Percentiles rank a stretch among this genome's conserved stretches.
Conservation (phyloP, 2,888 invertebrate genomes). For the Physocephala rufipes region DNA sequence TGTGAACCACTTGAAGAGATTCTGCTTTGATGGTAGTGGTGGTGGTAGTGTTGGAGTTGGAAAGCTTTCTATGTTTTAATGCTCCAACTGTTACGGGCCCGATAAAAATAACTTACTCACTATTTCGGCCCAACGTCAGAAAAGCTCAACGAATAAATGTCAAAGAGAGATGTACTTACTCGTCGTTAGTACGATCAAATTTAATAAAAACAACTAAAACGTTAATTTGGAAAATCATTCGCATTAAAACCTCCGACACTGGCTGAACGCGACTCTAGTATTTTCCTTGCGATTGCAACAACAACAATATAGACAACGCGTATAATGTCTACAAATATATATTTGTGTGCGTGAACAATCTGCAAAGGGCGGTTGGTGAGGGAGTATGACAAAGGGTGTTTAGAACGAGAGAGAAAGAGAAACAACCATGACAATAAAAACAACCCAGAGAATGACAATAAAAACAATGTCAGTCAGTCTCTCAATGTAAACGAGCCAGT, state of each 20-base stretch:
- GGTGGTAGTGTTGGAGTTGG: not conserved
- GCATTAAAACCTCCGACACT: not conserved
- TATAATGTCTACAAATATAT: not conserved
- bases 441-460: not conserved
- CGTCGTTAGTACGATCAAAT: not conserved
- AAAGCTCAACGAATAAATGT: not conserved
- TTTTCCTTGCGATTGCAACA: not conserved
- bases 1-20: too few relatives aligned
- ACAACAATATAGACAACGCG: not conserved
- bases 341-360: not conserved
- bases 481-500: not conserved
- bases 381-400: too few relatives aligned
- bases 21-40: too few relatives aligned
- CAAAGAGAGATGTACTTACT: not conserved
- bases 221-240: constrained; percentile 15
- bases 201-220: constrained; percentile 13
- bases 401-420: not conserved
- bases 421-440: not conserved
- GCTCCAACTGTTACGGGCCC: not conserved
- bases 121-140: not conserved
- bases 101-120: not conserved
- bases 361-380: too few relatives aligned
- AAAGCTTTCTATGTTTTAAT: not conserved
- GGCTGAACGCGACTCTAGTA: not conserved
- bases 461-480: not conserved